Conservation (phyloP, 2,888 invertebrate species). For the Craniophora ligustri region DNA sequence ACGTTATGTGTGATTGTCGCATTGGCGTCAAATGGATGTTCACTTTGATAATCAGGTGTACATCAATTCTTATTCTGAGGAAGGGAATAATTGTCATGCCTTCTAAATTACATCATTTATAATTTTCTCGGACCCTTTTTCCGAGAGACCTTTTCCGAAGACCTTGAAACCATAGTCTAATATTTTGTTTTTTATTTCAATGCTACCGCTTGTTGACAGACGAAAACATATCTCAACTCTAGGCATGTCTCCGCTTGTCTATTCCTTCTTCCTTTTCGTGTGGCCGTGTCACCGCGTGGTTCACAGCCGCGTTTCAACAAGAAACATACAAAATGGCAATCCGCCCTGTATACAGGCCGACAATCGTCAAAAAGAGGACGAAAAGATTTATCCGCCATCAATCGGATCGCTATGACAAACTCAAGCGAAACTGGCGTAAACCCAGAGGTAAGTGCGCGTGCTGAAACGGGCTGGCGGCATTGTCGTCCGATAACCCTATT, state of each 20-base stretch:
- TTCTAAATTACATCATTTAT: too few species aligned
- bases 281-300: slow-evolving; percentile 89
- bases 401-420: slow-evolving; percentile 98
- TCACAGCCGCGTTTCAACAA: slow-evolving; percentile 78
- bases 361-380: slow-evolving; percentile 98
- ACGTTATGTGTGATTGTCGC: too few species aligned
- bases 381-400: slow-evolving; percentile 99
- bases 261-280: slow-evolving; percentile 86
- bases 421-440: slow-evolving; percentile 99
- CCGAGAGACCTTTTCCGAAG: too few species aligned
- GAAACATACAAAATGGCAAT: slow-evolving; percentile 93
- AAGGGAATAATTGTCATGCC: too few species aligned
- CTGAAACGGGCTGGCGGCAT: slow-evolving; percentile 11
- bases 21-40: too few species aligned
- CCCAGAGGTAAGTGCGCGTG: slow-evolving; percentile 92
- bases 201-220: slow-evolving; percentile 24
- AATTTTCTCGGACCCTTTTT: too few species aligned
- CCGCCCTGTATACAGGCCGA: slow-evolving; percentile 95
- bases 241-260: slow-evolving; percentile 78
- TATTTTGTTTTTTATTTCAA: slow-evolving; percentile 25
- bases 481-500: slow-evolving; percentile 38
- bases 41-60: too few species aligned
- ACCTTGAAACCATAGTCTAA: slow-evolving; percentile 42
- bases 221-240: slow-evolving; percentile 73
- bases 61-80: too few species aligned